phyloP scores from a whole-genome alignment of 2,888 invertebrate genomes.

The Ennomos fuscantarius region DNA sequence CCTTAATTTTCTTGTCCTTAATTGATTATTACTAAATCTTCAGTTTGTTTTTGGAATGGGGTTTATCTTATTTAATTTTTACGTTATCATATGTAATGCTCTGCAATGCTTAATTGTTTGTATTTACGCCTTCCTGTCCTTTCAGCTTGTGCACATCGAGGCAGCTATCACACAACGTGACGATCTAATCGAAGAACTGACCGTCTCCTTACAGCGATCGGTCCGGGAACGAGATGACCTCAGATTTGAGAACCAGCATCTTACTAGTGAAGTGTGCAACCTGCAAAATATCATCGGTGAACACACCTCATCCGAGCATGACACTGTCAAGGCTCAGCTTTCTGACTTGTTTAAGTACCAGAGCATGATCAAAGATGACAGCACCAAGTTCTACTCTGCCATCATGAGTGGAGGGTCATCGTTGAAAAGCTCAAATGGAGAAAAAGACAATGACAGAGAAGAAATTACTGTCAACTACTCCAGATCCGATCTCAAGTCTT shows the following conservation, averaged over 20 bases:
- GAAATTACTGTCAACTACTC: slow-evolving; percentile 77
- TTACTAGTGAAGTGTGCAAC: slow-evolving; percentile 84
- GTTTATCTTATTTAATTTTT: background rate
- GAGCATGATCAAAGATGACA: slow-evolving; percentile 72
- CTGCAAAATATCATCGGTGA: slow-evolving; percentile 72
- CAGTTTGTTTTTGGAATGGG: background rate
- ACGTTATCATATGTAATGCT: slow-evolving; percentile 6
- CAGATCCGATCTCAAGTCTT: slow-evolving; percentile 69
- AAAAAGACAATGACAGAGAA: slow-evolving; percentile 80
- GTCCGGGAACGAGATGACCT: slow-evolving; percentile 86
- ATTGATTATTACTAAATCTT: too few species aligned
- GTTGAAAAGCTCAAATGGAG: slow-evolving; percentile 71
- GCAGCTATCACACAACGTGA: slow-evolving; percentile 88
- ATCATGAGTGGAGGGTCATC: slow-evolving; percentile 74
- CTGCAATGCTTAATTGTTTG: slow-evolving; percentile 50
- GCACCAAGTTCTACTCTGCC: slow-evolving; percentile 75
- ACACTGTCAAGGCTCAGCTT: slow-evolving; percentile 72
- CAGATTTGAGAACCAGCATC: slow-evolving; percentile 85
- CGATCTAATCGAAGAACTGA: slow-evolving; percentile 89
- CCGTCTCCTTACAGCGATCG: slow-evolving; percentile 88
- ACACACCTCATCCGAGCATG: slow-evolving; percentile 58
- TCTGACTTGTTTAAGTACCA: slow-evolving; percentile 80
- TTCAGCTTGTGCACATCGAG: slow-evolving; percentile 90
- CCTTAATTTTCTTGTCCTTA: too few species aligned
- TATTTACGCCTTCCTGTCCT: slow-evolving; percentile 75